Conservation (phyloP, 2,113 vertebrate species). For the Bambusicola thoracicus region DNA sequence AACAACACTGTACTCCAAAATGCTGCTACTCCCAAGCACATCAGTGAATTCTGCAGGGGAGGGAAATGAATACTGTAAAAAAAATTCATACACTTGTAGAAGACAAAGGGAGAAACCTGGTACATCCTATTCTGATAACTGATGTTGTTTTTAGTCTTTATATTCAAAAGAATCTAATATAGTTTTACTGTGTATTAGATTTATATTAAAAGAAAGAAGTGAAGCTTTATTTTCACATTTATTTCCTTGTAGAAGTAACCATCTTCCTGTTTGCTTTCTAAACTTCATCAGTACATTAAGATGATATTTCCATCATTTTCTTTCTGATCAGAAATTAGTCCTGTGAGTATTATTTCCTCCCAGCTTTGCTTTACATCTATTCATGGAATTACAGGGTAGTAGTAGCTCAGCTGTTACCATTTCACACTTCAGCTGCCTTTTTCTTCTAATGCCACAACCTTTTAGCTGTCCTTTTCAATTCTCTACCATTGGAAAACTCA, state of each 20-base stretch:
- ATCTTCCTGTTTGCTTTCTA: neutral
- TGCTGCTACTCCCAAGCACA: neutral
- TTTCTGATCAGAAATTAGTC: neutral
- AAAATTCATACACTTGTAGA: neutral
- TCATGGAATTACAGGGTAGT: neutral
- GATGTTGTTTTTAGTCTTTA: neutral
- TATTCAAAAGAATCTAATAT: neutral
- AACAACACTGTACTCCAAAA: neutral
- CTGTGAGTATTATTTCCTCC: neutral
- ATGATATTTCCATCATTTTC: neutral
- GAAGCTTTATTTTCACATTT: neutral
- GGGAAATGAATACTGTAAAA: neutral
- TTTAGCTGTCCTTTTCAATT: conserved; percentile 39
- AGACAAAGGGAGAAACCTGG: neutral
- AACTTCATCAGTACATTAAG: neutral
- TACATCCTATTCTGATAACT: neutral
- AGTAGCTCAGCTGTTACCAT: neutral
- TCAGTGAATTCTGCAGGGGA: neutral
- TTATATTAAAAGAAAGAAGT: neutral
- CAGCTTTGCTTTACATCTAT: neutral
- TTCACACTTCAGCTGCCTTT: neutral
- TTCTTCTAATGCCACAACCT: neutral
- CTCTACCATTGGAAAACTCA: neutral
- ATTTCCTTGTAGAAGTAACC: neutral
- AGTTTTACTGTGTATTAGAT: neutral